Evolutionary conservation across 2,888 invertebrate genomes (phyloP).

Genomic region (Neoaliturus tenellus): DNA sequence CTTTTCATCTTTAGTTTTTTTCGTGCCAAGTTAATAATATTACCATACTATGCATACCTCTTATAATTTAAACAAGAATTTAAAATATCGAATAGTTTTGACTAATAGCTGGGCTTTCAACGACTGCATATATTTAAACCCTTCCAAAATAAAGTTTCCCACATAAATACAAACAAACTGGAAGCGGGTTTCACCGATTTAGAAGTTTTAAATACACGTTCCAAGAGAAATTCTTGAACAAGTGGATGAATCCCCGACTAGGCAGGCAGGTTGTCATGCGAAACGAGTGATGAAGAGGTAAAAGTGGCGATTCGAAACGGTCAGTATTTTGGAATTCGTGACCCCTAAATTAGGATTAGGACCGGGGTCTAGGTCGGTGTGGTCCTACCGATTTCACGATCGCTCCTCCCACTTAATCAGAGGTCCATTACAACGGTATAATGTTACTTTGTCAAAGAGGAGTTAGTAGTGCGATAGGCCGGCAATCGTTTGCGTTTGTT

Average conservation of each 20-base stretch:
- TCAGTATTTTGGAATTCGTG: slow-evolving; percentile 25
- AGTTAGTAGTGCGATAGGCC: slow-evolving; percentile 1
- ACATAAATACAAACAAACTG: not conserved
- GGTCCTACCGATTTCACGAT: not conserved
- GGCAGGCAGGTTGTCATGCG: not conserved
- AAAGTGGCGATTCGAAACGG: slow-evolving; percentile 35
- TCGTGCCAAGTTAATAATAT: no score
- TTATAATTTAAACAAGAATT: no score
- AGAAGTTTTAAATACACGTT: not conserved
- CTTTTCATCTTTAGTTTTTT: no score
- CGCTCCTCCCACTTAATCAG: not conserved
- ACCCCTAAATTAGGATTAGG: slow-evolving; percentile 10
- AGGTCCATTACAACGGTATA: not conserved
- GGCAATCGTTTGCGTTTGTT: not conserved
- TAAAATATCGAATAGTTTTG: no score
- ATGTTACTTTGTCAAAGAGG: not conserved
- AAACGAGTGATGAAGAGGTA: slow-evolving; percentile 21
- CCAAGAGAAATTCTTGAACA: not conserved
- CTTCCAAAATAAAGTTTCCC: no score
- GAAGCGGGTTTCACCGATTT: not conserved
- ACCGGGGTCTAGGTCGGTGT: not conserved
- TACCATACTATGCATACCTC: no score
- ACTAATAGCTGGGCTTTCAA: no score
- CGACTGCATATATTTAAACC: no score
- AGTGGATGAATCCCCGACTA: not conserved